Evolutionary conservation across 2,113 vertebrate species (phyloP).

Genomic region (Pavo muticus): DNA sequence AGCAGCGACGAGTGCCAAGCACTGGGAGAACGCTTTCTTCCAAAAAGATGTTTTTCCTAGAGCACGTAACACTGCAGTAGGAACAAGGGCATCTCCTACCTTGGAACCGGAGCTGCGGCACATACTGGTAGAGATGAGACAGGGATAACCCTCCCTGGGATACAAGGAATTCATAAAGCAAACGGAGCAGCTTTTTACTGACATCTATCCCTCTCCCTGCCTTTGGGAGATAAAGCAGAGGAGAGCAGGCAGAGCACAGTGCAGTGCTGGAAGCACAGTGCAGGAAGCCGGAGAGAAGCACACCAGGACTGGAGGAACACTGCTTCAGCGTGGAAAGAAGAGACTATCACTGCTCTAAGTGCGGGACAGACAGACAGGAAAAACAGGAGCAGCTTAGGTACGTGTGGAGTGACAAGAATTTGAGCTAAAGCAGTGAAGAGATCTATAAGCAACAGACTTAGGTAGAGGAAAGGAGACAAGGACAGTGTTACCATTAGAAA

Average conservation of each 20-base stretch:
- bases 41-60: neutral
- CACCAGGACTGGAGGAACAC: neutral
- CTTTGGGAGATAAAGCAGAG: neutral
- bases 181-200: neutral
- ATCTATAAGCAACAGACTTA: neutral
- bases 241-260: neutral
- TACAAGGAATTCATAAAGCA: neutral
- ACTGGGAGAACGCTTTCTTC: neutral
- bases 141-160: neutral
- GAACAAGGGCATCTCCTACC: neutral
- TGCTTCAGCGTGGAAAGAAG: neutral
- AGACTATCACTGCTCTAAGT: neutral
- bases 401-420: neutral
- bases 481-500: neutral
- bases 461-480: neutral
- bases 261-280: neutral
- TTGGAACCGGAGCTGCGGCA: neutral
- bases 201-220: neutral
- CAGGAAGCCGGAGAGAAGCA: neutral
- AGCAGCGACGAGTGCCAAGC: fast-evolving
- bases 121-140: neutral
- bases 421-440: neutral
- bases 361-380: neutral
- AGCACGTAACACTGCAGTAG: fast-evolving
- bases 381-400: neutral